Evolutionary conservation across 2,113 vertebrate species (phyloP).

Genomic region (Mandrillus leucophaeus): DNA sequence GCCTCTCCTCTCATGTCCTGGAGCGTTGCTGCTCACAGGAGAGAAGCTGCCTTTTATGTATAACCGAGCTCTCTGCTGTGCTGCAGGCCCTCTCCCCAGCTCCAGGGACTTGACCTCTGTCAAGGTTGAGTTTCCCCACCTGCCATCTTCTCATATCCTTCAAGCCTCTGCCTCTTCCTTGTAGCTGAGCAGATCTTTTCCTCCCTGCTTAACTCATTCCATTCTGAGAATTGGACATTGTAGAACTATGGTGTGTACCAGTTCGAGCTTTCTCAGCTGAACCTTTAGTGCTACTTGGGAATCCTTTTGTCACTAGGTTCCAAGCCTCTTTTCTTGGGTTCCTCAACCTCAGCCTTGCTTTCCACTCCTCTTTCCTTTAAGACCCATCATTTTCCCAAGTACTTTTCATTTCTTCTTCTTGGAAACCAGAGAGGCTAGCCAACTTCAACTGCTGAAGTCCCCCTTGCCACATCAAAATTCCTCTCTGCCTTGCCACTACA

Average conservation of each 20-base stretch:
- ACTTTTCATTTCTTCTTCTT: background rate
- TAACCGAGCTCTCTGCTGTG: background rate
- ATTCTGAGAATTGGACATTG: background rate
- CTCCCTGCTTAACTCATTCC: background rate
- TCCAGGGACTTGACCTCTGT: background rate
- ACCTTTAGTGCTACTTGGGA: background rate
- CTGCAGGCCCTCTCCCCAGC: background rate
- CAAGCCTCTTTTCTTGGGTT: background rate
- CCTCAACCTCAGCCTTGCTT: background rate
- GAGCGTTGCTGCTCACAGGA: background rate
- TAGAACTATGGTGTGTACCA: fast-evolving
- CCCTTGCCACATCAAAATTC: background rate
- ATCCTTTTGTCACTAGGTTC: background rate
- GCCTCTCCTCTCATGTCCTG: background rate
- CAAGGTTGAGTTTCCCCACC: background rate
- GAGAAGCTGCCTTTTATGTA: background rate
- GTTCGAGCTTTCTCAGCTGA: background rate
- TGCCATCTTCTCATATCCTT: background rate
- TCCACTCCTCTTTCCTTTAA: background rate
- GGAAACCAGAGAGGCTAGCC: background rate
- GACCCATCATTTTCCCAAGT: background rate
- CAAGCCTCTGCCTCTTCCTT: background rate
- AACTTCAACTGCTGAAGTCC: background rate
- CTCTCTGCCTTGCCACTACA: background rate
- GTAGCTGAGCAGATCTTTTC: background rate